Percentiles rank a stretch among this genome's conserved stretches.
Evolutionary conservation across 2,888 invertebrate species (phyloP).

Genomic region (Timandra comae): DNA sequence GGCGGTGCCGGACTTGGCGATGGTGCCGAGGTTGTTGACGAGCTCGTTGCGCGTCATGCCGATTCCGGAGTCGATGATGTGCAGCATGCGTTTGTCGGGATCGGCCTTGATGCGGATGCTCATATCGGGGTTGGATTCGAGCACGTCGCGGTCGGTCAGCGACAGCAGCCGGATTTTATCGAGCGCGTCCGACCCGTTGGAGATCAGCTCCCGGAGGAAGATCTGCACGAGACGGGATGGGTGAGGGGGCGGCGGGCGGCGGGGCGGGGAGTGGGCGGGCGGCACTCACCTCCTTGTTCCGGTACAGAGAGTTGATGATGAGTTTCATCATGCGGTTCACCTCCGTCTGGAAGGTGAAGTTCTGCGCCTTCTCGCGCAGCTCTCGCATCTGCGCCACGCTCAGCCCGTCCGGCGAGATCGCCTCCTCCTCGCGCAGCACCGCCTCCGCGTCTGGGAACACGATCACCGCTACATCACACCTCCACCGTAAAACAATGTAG

Average conservation of each 20-base stretch:
- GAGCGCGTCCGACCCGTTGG: conserved; percentile 98
- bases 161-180: conserved; percentile 98
- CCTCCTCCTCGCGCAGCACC: conserved; percentile 94
- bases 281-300: conserved; percentile 93
- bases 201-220: conserved; percentile 97
- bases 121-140: conserved; percentile 88
- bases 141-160: conserved; percentile 88
- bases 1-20: conserved; percentile 98
- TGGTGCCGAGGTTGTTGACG: conserved; percentile 97
- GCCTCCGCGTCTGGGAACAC: conserved; percentile 89
- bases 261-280: too few relatives aligned
- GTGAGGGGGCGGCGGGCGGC: too few relatives aligned
- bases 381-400: conserved; percentile 96
- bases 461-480: not conserved
- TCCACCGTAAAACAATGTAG: too few relatives aligned
- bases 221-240: conserved; percentile 81
- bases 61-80: conserved; percentile 97
- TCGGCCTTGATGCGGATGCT: conserved; percentile 95
- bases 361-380: conserved; percentile 91
- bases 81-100: conserved; percentile 92
- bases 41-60: conserved; percentile 98
- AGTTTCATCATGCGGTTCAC: conserved; percentile 99
- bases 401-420: conserved; percentile 95
- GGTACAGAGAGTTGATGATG: conserved; percentile 98
- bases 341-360: conserved; percentile 96